These are phyloP conservation scores for Neoniphon sammara DNA, from an alignment of 2,797 vertebrate species.

Conservation along the genomic window DNA sequence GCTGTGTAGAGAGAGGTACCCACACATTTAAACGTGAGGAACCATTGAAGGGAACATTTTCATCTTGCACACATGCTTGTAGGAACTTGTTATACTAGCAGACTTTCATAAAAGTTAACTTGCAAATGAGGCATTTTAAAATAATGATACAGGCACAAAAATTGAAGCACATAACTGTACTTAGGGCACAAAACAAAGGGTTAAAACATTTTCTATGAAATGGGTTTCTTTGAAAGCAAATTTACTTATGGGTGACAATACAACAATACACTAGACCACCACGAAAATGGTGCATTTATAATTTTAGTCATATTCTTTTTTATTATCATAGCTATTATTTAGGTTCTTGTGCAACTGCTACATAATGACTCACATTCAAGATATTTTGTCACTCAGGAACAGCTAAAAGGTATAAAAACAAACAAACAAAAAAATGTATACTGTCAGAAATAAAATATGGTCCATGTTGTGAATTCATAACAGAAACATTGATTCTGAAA, in stretches of 20 bases:
- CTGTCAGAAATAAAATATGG: slow-evolving; percentile 86
- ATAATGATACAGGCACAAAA: slow-evolving; percentile 68
- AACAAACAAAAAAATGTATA: slow-evolving; percentile 71
- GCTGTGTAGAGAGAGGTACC: slow-evolving; percentile 54
- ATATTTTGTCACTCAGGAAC: slow-evolving; percentile 98
- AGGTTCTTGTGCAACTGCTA: slow-evolving; percentile 99
- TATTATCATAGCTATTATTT: slow-evolving; percentile 87
- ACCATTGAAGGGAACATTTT: slow-evolving; percentile 45
- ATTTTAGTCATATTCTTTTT: slow-evolving; percentile 84
- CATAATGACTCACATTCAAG: slow-evolving; percentile 99
- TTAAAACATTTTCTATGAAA: slow-evolving; percentile 53
- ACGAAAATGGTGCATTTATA: slow-evolving; percentile 84
- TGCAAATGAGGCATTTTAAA: slow-evolving; percentile 68
- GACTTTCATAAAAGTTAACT: slow-evolving; percentile 55
- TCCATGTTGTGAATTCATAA: slow-evolving; percentile 94
- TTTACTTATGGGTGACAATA: slow-evolving; percentile 66
- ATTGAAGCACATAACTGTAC: slow-evolving; percentile 56
- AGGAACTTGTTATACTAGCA: slow-evolving; percentile 60
- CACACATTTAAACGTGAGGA: slow-evolving; percentile 49
- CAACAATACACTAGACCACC: slow-evolving; percentile 85
- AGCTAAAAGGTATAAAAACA: slow-evolving; percentile 89
- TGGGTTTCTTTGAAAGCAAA: slow-evolving; percentile 50
- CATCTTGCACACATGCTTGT: slow-evolving; percentile 68
- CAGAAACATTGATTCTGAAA: slow-evolving; percentile 92
- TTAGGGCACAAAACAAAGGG: slow-evolving; percentile 59